Conservation (phyloP, 1,140 invertebrate genomes). For the Bacillus rossius region DNA sequence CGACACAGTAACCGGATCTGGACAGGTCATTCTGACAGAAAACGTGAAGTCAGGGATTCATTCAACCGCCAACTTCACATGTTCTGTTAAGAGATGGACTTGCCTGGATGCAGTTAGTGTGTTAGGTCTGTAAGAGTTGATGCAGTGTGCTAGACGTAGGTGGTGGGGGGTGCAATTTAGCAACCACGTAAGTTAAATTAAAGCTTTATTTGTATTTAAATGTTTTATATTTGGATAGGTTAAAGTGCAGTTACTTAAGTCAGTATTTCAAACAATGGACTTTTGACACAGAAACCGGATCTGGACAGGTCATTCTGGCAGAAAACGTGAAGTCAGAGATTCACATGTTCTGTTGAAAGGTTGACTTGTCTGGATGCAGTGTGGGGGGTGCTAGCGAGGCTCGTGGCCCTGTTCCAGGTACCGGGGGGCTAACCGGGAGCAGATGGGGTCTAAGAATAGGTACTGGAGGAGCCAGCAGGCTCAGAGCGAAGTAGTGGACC, state of each 20-base stretch:
- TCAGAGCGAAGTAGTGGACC: neutral
- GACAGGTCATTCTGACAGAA: neutral
- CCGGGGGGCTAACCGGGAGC: slow-evolving; percentile 8
- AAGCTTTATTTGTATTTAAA: no score
- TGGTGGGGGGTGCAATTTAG: no score
- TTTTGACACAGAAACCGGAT: no score
- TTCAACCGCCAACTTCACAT: no score
- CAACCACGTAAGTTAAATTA: no score
- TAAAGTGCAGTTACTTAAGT: neutral
- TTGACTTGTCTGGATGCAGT: neutral
- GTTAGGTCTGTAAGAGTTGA: no score
- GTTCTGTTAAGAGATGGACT: no score
- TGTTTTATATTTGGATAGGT: neutral
- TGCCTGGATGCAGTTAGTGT: no score
- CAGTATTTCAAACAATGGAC: no score
- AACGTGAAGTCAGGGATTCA: no score
- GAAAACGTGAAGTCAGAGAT: neutral
- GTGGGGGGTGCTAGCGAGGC: neutral
- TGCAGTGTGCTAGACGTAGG: no score
- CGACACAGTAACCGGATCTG: no score
- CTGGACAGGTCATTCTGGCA: neutral
- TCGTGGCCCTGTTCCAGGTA: slow-evolving; percentile 4
- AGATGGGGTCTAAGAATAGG: slow-evolving; percentile 3
- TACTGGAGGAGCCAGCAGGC: slow-evolving; percentile 5
- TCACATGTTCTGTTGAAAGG: neutral